Percentiles rank a stretch among this genome's conserved stretches.
phyloP scores from a whole-genome alignment of 2,888 invertebrate genomes.

The Andrena marginata region DNA sequence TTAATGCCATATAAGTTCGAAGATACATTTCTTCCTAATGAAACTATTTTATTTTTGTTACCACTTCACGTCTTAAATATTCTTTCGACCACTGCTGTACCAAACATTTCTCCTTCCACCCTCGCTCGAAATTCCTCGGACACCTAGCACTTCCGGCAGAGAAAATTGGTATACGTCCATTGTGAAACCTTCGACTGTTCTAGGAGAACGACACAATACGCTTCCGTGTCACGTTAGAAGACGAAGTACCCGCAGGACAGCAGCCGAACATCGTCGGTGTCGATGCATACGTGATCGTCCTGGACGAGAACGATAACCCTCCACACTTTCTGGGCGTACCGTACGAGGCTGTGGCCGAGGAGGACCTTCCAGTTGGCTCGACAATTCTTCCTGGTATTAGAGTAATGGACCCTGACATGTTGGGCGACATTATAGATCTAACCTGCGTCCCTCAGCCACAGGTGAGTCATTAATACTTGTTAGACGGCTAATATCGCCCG shows the following conservation, averaged over 20 bases:
- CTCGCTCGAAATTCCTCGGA: too few species aligned
- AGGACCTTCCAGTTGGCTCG: constrained; percentile 91
- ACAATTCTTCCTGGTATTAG: constrained; percentile 90
- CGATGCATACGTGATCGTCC: constrained; percentile 92
- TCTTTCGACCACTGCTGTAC: too few species aligned
- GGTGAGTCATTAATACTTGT: constrained; percentile 78
- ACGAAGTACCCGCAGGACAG: constrained; percentile 87
- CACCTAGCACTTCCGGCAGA: too few species aligned
- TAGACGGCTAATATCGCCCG: constrained; percentile 31
- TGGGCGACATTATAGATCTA: constrained; percentile 93
- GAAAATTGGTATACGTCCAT: not conserved
- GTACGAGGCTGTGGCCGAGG: constrained; percentile 92
- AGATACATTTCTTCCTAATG: not conserved
- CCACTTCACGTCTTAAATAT: too few species aligned
- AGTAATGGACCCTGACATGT: constrained; percentile 92
- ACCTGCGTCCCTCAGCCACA: constrained; percentile 87
- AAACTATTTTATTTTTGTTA: not conserved
- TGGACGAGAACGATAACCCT: constrained; percentile 95
- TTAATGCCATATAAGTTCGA: not conserved
- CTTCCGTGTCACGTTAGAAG: constrained; percentile 93
- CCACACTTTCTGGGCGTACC: constrained; percentile 90
- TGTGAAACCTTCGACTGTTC: not conserved
- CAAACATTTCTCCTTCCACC: too few species aligned
- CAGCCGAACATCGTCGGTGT: constrained; percentile 90
- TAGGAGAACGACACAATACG: constrained; percentile 92